Evolutionary conservation across 1,140 invertebrate genomes (phyloP).

Genomic region (Brachionus asplanchnoidis): DNA sequence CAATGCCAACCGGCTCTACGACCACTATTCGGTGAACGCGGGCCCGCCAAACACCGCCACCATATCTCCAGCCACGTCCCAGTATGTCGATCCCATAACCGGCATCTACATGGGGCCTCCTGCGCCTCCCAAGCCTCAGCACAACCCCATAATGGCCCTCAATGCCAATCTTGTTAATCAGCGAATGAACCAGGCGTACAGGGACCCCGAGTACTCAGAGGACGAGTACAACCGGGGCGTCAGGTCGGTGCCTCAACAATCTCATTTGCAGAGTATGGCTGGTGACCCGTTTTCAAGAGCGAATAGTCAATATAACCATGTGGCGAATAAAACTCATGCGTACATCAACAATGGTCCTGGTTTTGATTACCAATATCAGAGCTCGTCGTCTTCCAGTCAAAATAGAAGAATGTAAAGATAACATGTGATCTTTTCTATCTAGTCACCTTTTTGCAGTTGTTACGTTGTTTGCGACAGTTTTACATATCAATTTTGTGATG

Average conservation of each 20-base stretch:
- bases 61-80: constrained; percentile 30
- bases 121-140: background rate
- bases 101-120: constrained; percentile 36
- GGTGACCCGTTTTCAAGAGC: background rate
- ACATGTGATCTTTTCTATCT: background rate
- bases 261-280: background rate
- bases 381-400: constrained; percentile 6
- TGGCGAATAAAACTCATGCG: background rate
- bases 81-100: constrained; percentile 30
- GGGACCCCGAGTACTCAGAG: background rate
- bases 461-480: background rate
- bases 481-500: background rate
- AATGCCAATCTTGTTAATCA: background rate
- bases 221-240: constrained; percentile 2
- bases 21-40: constrained; percentile 25
- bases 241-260: background rate
- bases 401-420: constrained; percentile 17
- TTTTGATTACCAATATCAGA: constrained; percentile 19
- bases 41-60: constrained; percentile 27
- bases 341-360: background rate
- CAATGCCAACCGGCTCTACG: background rate
- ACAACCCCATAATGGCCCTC: background rate
- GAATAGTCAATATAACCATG: constrained; percentile 28
- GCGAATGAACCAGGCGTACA: background rate
- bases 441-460: background rate